A percentile compares a stretch with the other conserved stretches of the same genome.
Evolutionary conservation across 2,113 vertebrate genomes (phyloP).

Genomic region (Apistogramma diplotaenia): DNA sequence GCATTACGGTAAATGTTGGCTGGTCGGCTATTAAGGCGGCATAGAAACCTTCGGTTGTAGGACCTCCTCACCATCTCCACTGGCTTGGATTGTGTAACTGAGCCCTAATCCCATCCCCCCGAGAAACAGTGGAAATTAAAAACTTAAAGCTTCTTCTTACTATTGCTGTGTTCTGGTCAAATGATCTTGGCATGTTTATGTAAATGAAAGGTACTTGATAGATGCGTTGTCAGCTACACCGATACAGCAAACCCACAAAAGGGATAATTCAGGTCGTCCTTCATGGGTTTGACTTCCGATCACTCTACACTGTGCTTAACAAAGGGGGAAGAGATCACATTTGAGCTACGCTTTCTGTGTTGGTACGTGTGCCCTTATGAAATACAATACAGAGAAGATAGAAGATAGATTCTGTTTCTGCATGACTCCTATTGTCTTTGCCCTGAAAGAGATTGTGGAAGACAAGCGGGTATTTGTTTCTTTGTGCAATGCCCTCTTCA

Average conservation of each 20-base stretch:
- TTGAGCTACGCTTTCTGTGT: neutral
- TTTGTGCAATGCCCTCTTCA: slow-evolving; percentile 1
- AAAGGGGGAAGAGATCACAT: slow-evolving; percentile 7
- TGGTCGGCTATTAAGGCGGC: neutral
- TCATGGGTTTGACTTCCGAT: neutral
- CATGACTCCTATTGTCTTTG: slow-evolving; percentile 8
- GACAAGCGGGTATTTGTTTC: slow-evolving; percentile 40
- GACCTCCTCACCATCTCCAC: neutral
- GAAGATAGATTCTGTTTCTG: slow-evolving; percentile 37
- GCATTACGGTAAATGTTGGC: neutral
- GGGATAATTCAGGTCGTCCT: neutral
- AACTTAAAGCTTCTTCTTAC: neutral
- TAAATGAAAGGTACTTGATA: neutral
- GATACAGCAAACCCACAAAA: neutral
- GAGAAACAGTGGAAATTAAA: neutral
- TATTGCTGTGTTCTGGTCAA: neutral
- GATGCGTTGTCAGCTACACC: neutral
- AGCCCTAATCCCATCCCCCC: neutral
- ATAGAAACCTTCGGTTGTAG: neutral
- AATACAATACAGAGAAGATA: slow-evolving; percentile 39
- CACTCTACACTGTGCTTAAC: neutral
- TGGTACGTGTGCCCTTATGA: neutral
- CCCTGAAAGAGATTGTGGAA: neutral
- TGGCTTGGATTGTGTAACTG: neutral
- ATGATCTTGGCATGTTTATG: neutral